Evolutionary conservation across 2,797 vertebrate genomes (phyloP), one percentile per base, ranked within the genome.

Genomic region (Megaceryle alcyon): DNA sequence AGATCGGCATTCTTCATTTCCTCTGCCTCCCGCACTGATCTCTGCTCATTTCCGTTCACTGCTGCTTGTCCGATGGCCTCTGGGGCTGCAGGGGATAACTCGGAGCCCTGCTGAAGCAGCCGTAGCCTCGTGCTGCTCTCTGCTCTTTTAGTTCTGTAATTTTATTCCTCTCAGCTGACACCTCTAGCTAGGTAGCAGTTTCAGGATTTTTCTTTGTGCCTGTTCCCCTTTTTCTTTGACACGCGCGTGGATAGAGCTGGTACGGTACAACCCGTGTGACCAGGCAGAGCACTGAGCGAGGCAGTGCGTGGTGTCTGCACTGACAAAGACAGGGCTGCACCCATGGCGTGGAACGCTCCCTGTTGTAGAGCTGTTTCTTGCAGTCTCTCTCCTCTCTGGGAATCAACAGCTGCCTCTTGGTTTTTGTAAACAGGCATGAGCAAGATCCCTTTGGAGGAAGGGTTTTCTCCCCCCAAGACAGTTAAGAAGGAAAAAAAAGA

Each of bases 261-360:
- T 22, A 35, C 22, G 49, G 3, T 39, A 22, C 3, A 14, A 12
- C 44, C 43, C 14, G 0, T 2, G 43, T 5, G 39, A 6, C 2
- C 73, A 7, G 70, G 44, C 29, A 5, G 64, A 49, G 69, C 33
- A 2, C 23, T 10, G 60, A 4, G 2, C 2, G 33, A 33, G 59
- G 76, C 66, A 7, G 44, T 8, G 43, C 15, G 9, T 1, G 20
- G 28, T 39, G 75, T 15, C 48, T 15, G 51, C 77, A 3, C 44
- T 21, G 2, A 5, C 49, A 7, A 7, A 35, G 43, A 2, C 20
- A 18, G 33, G 3, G 65, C 66, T 48, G 57, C 15, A 0, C 11
- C 4, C 22, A 1, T 2, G 9, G 35, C 2, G 1, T 26, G 46
- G 49, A 33, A 7, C 33, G 25, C 53, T 51, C 64, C 22, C 39